A percentile compares a stretch with the other conserved stretches of the same genome.
Conservation (phyloP, 2,888 invertebrate genomes). For the Macrosoma leucophasiata region DNA sequence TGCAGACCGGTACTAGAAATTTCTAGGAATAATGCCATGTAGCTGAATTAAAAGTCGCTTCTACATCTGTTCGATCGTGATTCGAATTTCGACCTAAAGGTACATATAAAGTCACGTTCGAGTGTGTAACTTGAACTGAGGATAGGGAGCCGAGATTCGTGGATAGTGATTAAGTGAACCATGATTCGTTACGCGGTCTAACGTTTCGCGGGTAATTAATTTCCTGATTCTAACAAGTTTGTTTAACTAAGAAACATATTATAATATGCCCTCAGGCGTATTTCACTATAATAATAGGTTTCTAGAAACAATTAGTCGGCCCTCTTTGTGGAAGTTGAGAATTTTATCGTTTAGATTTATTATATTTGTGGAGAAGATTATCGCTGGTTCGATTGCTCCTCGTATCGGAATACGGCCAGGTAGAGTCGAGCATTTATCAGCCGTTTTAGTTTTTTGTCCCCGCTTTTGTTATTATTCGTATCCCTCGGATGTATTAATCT, state of each 20-base stretch:
- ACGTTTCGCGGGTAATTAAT: constrained; percentile 28
- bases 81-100: no score
- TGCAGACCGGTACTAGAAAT: no score
- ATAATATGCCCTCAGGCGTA: constrained; percentile 34
- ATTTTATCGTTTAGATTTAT: constrained; percentile 69
- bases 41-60: no score
- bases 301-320: constrained; percentile 62
- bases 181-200: constrained; percentile 24
- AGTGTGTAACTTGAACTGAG: no score
- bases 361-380: constrained; percentile 68
- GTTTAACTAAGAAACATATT: constrained; percentile 24
- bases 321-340: constrained; percentile 53
- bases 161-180: no score
- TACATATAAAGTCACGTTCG: no score
- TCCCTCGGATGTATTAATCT: constrained; percentile 72
- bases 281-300: constrained; percentile 60
- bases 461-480: constrained; percentile 64
- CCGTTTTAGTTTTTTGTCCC: constrained; percentile 68
- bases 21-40: no score
- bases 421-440: constrained; percentile 64
- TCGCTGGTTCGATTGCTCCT: constrained; percentile 49
- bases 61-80: no score
- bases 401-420: constrained; percentile 47
- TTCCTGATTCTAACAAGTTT: constrained; percentile 25
- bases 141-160: no score